Percentiles rank a stretch among this genome's conserved stretches.
Conservation (phyloP, 23 tunicate species). For the Trididemnum nubilum region DNA sequence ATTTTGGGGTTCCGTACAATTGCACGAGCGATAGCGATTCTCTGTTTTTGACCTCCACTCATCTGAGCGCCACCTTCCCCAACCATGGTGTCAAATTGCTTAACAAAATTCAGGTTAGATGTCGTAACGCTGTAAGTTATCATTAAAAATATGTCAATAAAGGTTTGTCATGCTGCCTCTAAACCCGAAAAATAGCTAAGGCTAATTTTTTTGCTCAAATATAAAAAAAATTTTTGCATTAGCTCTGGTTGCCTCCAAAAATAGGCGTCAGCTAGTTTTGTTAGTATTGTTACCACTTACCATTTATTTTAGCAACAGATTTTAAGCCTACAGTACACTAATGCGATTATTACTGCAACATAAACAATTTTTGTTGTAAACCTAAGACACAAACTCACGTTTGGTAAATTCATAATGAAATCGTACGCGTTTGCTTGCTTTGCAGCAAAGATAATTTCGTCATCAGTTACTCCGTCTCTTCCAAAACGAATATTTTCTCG, state of each 20-base stretch:
- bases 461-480: constrained; percentile 77
- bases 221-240: too few species aligned
- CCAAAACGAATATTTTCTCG: constrained; percentile 86
- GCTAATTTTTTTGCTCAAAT: too few species aligned
- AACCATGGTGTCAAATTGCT: constrained; percentile 90
- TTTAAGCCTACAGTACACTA: too few species aligned
- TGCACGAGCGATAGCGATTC: constrained; percentile 86
- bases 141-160: neutral
- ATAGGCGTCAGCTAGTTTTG: too few species aligned
- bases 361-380: too few species aligned
- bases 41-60: constrained; percentile 83
- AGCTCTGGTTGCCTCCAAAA: too few species aligned
- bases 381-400: too few species aligned
- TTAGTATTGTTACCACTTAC: too few species aligned
- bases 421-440: constrained; percentile 92
- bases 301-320: too few species aligned
- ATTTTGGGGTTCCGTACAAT: constrained; percentile 74
- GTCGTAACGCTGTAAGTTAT: too few species aligned
- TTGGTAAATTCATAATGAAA: constrained; percentile 87
- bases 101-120: neutral
- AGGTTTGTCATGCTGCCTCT: neutral
- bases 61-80: constrained; percentile 97
- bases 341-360: too few species aligned
- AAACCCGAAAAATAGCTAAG: too few species aligned
- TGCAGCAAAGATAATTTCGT: constrained; percentile 77